phyloP scores from a whole-genome alignment of 2,797 vertebrate genomes.

The Syngnathus acus region DNA sequence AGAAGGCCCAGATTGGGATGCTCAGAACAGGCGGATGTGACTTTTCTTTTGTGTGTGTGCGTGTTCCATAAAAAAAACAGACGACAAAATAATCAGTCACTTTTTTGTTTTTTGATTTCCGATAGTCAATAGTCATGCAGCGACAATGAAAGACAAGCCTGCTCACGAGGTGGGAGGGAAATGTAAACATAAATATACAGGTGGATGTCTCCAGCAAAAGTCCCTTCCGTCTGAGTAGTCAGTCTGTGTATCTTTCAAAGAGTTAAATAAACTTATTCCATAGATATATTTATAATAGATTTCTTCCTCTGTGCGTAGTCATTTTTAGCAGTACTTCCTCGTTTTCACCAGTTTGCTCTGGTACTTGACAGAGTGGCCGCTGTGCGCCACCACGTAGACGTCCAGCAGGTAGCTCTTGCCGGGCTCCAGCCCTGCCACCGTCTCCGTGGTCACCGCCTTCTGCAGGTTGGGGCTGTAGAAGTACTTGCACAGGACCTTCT shows the following conservation, averaged over 20 bases:
- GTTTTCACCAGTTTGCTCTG: conserved; percentile 99
- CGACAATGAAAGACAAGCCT: conserved; percentile 39
- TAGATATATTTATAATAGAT: conserved; percentile 79
- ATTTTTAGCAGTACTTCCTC: conserved; percentile 90
- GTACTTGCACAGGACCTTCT: conserved; percentile 97
- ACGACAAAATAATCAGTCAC: background rate
- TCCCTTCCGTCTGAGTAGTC: conserved; percentile 79
- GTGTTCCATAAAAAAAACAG: background rate
- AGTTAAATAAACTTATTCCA: conserved; percentile 78
- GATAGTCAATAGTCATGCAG: conserved; percentile 61
- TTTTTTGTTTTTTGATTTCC: conserved; percentile 9
- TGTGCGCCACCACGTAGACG: conserved; percentile 91
- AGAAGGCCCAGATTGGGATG: background rate
- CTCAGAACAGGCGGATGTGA: background rate
- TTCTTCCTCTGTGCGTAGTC: conserved; percentile 69
- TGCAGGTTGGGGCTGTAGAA: conserved; percentile 95
- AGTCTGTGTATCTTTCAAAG: conserved; percentile 68
- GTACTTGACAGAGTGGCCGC: conserved; percentile 93
- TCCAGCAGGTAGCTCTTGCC: conserved; percentile 95
- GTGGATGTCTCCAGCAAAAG: conserved; percentile 78
- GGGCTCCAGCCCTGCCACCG: conserved; percentile 83
- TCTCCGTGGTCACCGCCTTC: conserved; percentile 96
- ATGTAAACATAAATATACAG: conserved; percentile 85
- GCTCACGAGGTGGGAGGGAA: conserved; percentile 33
- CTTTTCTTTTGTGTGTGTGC: background rate